These are phyloP conservation scores for Tyto alba DNA, from an alignment of 2,113 vertebrate genomes.

Conservation along the genomic window DNA sequence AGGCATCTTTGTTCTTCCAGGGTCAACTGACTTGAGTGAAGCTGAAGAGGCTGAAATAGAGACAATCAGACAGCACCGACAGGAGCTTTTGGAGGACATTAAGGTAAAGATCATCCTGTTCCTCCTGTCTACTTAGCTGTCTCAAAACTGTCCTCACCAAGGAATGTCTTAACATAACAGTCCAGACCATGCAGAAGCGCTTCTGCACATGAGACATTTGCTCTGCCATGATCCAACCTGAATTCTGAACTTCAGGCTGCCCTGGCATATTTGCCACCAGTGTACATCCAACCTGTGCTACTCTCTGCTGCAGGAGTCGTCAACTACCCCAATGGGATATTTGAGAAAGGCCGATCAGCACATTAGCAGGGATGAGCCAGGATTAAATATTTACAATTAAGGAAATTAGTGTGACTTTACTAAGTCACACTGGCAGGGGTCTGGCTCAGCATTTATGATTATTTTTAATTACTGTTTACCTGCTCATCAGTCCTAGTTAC, in stretches of 20 bases:
- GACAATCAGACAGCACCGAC: slow-evolving; percentile 77
- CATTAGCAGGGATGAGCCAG: background rate
- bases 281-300: background rate
- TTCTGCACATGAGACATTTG: background rate
- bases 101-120: slow-evolving; percentile 68
- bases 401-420: background rate
- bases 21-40: slow-evolving; percentile 72
- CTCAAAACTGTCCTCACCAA: background rate
- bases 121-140: background rate
- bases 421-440: background rate
- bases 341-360: background rate
- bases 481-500: background rate
- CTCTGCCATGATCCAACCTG: background rate
- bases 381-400: background rate
- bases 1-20: slow-evolving; percentile 54
- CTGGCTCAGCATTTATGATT: background rate
- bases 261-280: background rate
- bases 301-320: background rate
- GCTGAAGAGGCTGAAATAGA: slow-evolving; percentile 84
- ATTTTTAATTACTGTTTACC: background rate
- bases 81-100: slow-evolving; percentile 88
- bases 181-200: background rate
- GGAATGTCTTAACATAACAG: background rate
- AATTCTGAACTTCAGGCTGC: background rate
- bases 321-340: background rate